Conservation (phyloP, 2,113 vertebrate species). For the Mustela nigripes region DNA sequence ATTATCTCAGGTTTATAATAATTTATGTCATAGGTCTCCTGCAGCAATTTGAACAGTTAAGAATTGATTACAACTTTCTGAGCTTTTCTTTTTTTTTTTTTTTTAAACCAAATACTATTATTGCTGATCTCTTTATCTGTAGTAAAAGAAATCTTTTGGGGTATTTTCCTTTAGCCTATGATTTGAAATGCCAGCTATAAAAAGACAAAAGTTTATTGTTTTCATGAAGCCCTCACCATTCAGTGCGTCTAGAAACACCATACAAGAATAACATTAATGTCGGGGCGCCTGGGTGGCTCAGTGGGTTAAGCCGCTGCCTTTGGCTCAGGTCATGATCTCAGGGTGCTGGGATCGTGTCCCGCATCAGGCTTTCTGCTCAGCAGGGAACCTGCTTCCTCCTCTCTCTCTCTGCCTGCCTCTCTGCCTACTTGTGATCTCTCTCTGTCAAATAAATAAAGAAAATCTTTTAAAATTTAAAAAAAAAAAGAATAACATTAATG, state of each 20-base stretch:
- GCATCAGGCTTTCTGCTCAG: too few species aligned
- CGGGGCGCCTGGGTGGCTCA: too few species aligned
- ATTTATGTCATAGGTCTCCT: not conserved
- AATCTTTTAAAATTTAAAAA: too few species aligned
- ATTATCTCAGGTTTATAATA: not conserved
- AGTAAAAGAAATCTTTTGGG: not conserved
- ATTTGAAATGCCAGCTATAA: not conserved
- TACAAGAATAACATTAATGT: not conserved
- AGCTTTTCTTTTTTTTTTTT: not conserved
- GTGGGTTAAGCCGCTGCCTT: too few species aligned
- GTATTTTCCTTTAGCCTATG: not conserved
- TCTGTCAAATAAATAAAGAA: too few species aligned
- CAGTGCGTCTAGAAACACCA: not conserved
- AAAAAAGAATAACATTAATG: not conserved
- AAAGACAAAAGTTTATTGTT: not conserved
- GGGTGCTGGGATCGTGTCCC: too few species aligned
- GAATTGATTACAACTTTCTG: not conserved
- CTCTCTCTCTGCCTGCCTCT: too few species aligned
- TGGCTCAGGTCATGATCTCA: too few species aligned
- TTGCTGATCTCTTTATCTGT: not conserved
- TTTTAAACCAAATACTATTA: not conserved
- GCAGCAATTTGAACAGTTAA: not conserved
- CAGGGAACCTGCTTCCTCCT: too few species aligned
- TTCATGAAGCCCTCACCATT: not conserved
- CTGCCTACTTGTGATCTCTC: too few species aligned